Base-by-base conservation (phyloP, 2,797 vertebrate species). In the Scolopax rusticola region DNA sequence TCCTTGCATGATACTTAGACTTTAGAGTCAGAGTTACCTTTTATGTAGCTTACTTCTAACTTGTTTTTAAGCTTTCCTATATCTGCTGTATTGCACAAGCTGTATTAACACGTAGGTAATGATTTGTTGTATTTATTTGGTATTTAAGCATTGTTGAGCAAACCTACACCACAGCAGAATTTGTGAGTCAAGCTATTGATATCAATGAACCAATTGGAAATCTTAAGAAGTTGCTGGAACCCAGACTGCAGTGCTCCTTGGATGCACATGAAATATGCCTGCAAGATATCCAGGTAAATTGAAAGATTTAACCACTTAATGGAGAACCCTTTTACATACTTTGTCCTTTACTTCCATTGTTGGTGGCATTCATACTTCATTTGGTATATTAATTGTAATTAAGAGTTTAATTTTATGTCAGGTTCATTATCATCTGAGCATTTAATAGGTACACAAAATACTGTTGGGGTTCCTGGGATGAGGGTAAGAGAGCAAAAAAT, bases 161-260 rank as follows among this genome's bases (percentile, higher is more conserved):
- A 87, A 99, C 99, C 16, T 99, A 99, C 84, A 98, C 99, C 28
- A 98, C 99, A 27, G 99, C 99, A 47, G 99, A 99, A 97, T 98
- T 99, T 97, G 99, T 99, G 87, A 99, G 99, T 95, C 99, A 99
- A 96, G 99, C 99, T 83, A 99, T 99, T 70, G 99, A 99, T 97
- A 99, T 99, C 97, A 99, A 99, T 96, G 99, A 99, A 87, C 99
- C 99, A 36, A 98, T 99, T 84, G 99, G 99, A 80, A 99, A 99
- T 97, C 98, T 99, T 94, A 99, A 99, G 98, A 99, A 99, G 97
- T 97, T 99, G 64, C 97, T 99, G 95, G 99, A 99, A 98, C 99
- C 99, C 65, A 99, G 99, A 90, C 97, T 99, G 68, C 99, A 99
- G 76, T 98, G 99, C 93, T 98, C 99, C 38, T 96, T 99, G 97